phyloP scores from a whole-genome alignment of 1,140 invertebrate genomes.

The Mya arenaria region DNA sequence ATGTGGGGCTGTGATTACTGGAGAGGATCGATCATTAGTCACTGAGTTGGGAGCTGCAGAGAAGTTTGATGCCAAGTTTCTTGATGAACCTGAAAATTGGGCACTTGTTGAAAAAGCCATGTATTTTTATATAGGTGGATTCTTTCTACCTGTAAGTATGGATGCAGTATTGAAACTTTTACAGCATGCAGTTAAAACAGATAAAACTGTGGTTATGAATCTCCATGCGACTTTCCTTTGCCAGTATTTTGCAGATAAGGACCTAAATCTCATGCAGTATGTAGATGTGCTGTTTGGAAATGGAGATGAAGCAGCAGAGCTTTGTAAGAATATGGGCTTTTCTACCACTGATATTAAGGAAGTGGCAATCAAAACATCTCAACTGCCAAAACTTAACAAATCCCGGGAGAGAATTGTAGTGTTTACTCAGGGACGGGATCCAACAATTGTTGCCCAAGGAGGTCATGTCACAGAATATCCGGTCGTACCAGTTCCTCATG shows the following conservation, averaged over 20 bases:
- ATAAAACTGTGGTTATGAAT: conserved; percentile 95
- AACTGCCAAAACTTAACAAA: conserved; percentile 90
- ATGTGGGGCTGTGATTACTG: conserved; percentile 86
- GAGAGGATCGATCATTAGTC: conserved; percentile 92
- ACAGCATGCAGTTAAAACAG: conserved; percentile 86
- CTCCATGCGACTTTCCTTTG: conserved; percentile 98
- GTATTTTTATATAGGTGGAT: conserved; percentile 96
- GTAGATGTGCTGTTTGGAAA: conserved; percentile 99
- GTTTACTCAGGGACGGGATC: conserved; percentile 94
- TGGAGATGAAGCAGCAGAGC: conserved; percentile 93
- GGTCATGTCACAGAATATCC: conserved; percentile 67
- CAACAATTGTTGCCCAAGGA: conserved; percentile 90
- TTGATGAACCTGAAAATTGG: conserved; percentile 89
- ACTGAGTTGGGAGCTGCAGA: conserved; percentile 98
- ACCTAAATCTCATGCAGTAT: conserved; percentile 93
- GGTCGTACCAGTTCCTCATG: conserved; percentile 65
- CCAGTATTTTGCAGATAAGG: conserved; percentile 91
- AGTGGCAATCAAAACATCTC: conserved; percentile 90
- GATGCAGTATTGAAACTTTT: conserved; percentile 92
- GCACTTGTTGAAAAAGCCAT: conserved; percentile 89
- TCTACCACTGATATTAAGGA: conserved; percentile 88
- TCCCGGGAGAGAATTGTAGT: conserved; percentile 87
- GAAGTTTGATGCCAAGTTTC: conserved; percentile 92
- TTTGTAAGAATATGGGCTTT: conserved; percentile 89
- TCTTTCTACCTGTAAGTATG: conserved; percentile 96